These are phyloP conservation scores for Encarsia formosa DNA, from an alignment of 2,888 invertebrate genomes.

Conservation along the genomic window DNA sequence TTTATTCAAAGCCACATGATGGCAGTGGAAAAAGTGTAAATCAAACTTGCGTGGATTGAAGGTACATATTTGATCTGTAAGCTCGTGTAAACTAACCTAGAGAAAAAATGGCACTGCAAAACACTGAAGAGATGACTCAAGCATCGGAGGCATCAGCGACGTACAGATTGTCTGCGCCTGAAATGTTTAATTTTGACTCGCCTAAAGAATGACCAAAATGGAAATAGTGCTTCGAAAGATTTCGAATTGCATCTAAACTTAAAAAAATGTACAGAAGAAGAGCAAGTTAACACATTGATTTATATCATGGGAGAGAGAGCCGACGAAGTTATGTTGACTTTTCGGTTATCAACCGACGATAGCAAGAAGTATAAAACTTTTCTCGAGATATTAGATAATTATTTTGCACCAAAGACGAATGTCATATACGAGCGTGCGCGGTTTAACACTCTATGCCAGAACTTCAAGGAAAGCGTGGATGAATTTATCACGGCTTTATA, in stretches of 20 bases:
- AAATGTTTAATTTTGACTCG: conserved; percentile 15
- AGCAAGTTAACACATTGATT: conserved; percentile 27
- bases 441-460: conserved; percentile 30
- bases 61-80: too few species aligned
- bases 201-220: conserved; percentile 16
- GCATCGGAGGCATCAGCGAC: neutral
- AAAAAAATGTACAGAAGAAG: conserved; percentile 16
- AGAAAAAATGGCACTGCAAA: too few species aligned
- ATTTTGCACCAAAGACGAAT: conserved; percentile 28
- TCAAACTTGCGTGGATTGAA: too few species aligned
- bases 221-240: conserved; percentile 20
- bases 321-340: conserved; percentile 27
- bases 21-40: too few species aligned
- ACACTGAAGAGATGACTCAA: too few species aligned
- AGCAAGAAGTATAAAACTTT: neutral
- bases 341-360: conserved; percentile 1
- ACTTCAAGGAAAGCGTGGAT: conserved; percentile 23
- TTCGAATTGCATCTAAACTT: conserved; percentile 11
- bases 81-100: too few species aligned
- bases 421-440: conserved; percentile 30
- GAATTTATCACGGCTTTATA: conserved; percentile 32
- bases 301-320: conserved; percentile 29
- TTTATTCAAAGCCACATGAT: too few species aligned
- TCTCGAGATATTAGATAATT: neutral
- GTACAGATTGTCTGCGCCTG: conserved; percentile 1